Conservation (phyloP, 1,140 invertebrate genomes). For the Meloidogyne exigua region DNA sequence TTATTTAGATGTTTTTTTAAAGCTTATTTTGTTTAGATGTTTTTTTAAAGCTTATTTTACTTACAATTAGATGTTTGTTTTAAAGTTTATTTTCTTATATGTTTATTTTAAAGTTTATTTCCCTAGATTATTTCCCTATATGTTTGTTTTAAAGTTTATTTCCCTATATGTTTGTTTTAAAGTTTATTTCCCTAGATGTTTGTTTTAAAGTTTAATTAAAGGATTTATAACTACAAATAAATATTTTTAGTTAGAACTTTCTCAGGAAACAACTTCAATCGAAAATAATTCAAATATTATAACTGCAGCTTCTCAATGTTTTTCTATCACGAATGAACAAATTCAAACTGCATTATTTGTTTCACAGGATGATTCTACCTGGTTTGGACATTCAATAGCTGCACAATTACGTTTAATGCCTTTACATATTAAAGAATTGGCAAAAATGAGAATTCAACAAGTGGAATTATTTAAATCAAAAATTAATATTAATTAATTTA, state of each 20-base stretch:
- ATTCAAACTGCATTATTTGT: neutral
- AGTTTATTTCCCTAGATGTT: too few species aligned
- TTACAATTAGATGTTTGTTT: too few species aligned
- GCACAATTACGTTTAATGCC: conserved; percentile 22
- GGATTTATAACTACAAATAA: too few species aligned
- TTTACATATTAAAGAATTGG: conserved; percentile 21
- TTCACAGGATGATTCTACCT: conserved; percentile 21
- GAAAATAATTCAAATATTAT: neutral
- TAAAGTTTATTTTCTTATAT: too few species aligned
- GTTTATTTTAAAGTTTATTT: too few species aligned
- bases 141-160: too few species aligned
- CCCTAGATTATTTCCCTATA: too few species aligned
- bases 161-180: too few species aligned
- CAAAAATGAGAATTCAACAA: conserved; percentile 30
- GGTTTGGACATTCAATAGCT: conserved; percentile 23
- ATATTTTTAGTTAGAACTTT: neutral
- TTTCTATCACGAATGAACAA: neutral
- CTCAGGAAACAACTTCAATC: neutral
- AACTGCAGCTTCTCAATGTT: neutral
- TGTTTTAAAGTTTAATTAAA: too few species aligned
- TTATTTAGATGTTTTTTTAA: too few species aligned
- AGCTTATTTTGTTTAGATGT: too few species aligned
- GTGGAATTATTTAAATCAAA: neutral
- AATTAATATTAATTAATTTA: neutral
- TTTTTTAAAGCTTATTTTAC: too few species aligned